phyloP scores from a whole-genome alignment of 2,113 vertebrate species.

The Myrmophylax atrothorax region DNA sequence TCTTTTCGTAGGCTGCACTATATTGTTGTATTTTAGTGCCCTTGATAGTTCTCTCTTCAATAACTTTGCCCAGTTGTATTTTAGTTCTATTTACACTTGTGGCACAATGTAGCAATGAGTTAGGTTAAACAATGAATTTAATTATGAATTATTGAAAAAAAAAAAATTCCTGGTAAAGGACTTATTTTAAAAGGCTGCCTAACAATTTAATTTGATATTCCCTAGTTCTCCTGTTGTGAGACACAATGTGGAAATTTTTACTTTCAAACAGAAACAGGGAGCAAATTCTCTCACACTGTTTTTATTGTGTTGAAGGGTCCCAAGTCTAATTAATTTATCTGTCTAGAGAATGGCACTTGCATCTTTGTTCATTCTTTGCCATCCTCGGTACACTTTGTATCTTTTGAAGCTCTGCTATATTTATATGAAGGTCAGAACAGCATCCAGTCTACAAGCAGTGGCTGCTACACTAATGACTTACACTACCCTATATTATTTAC shows the following conservation, averaged over 20 bases:
- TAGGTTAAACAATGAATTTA: not conserved
- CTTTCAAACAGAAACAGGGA: not conserved
- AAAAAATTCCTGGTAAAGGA: not conserved
- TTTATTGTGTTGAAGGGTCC: not conserved
- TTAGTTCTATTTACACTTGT: not conserved
- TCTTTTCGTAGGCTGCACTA: not conserved
- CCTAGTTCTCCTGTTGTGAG: not conserved
- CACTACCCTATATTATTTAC: not conserved
- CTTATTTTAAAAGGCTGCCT: not conserved
- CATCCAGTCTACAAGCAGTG: not conserved
- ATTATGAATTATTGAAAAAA: not conserved
- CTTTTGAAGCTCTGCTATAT: not conserved
- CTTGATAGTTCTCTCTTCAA: not conserved
- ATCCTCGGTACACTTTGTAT: not conserved
- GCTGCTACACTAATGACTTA: not conserved
- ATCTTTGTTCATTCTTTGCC: not conserved
- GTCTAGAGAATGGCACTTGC: not conserved
- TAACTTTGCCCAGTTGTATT: not conserved
- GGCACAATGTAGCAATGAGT: not conserved
- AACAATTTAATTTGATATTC: conserved; percentile 9
- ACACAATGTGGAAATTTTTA: not conserved
- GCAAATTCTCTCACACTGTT: not conserved
- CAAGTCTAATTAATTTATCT: not conserved
- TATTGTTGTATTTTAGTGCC: not conserved
- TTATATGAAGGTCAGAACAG: not conserved